Conservation (phyloP, 2,797 vertebrate species). For the Labeo calbasu region DNA sequence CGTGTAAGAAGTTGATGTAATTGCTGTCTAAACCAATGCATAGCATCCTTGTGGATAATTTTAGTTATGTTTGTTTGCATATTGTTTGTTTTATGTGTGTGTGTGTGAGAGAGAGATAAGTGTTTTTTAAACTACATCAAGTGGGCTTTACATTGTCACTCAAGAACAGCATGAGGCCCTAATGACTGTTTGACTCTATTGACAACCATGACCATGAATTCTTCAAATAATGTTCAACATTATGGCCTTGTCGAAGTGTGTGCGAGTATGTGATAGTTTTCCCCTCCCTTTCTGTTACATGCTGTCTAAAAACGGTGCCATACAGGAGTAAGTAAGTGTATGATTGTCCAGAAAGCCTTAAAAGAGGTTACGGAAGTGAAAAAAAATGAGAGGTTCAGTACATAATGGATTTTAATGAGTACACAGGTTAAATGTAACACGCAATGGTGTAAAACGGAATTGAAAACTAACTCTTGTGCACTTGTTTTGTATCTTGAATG, state of each 20-base stretch:
- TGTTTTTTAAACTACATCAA: not conserved
- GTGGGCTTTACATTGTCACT: not conserved
- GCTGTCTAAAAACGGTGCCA: slow-evolving; percentile 28
- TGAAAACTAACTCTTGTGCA: not conserved
- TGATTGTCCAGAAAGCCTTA: slow-evolving; percentile 33
- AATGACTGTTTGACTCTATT: slow-evolving; percentile 28
- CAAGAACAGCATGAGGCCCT: not conserved
- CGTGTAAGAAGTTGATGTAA: not conserved
- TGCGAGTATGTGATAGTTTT: not conserved
- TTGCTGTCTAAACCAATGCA: not conserved
- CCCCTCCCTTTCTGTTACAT: slow-evolving; percentile 5
- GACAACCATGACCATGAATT: no score
- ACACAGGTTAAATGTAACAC: not conserved
- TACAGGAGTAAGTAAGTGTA: slow-evolving; percentile 15
- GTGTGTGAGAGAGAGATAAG: not conserved
- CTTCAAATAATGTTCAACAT: slow-evolving; percentile 24
- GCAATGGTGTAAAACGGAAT: not conserved
- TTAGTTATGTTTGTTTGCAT: not conserved
- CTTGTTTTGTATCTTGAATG: slow-evolving; percentile 16
- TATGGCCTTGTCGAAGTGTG: slow-evolving; percentile 25
- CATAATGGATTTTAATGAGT: not conserved
- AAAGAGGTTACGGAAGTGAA: slow-evolving; percentile 7
- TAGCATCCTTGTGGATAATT: not conserved
- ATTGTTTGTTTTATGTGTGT: slow-evolving; percentile 12
- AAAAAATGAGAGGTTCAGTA: not conserved